Evolutionary conservation across 2,797 vertebrate genomes (phyloP).

Genomic region (Helostoma temminkii): DNA sequence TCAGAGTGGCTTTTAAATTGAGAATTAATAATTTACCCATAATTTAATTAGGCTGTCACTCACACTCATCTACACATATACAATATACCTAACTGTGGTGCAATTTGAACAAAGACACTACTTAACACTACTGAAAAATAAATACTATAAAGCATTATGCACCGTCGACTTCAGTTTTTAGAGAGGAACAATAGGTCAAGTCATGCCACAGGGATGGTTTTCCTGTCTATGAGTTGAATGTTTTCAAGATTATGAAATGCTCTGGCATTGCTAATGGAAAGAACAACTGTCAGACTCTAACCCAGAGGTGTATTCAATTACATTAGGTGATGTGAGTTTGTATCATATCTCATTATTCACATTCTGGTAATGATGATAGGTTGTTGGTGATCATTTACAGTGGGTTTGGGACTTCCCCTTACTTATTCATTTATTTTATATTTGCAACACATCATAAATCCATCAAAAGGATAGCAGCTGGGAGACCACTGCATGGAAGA

Average conservation of each 20-base stretch:
- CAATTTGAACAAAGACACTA: conserved; percentile 70
- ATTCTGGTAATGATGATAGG: conserved; percentile 68
- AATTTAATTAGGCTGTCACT: conserved; percentile 52
- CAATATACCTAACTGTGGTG: conserved; percentile 73
- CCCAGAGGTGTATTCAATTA: conserved; percentile 53
- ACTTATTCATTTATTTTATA: conserved; percentile 70
- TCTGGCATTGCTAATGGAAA: conserved; percentile 54
- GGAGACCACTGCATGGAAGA: conserved; percentile 48
- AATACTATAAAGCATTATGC: conserved; percentile 77
- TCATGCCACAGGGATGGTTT: conserved; percentile 73
- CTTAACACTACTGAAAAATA: conserved; percentile 67
- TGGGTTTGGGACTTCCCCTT: conserved; percentile 56
- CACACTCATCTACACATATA: conserved; percentile 77
- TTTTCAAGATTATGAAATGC: conserved; percentile 58
- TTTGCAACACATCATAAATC: conserved; percentile 72
- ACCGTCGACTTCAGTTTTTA: conserved; percentile 69
- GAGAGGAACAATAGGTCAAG: conserved; percentile 67
- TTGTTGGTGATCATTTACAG: conserved; percentile 73
- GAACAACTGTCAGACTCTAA: conserved; percentile 51
- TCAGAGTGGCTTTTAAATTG: conserved; percentile 47
- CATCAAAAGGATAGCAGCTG: conserved; percentile 63
- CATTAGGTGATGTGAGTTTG: conserved; percentile 46
- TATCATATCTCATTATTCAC: conserved; percentile 67
- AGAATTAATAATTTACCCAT: conserved; percentile 43
- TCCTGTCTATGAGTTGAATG: conserved; percentile 49